A percentile compares a stretch with the other conserved stretches of the same genome.
These are phyloP conservation scores for Sprattus sprattus DNA, from an alignment of 2,113 vertebrate species.

Conservation along the genomic window DNA sequence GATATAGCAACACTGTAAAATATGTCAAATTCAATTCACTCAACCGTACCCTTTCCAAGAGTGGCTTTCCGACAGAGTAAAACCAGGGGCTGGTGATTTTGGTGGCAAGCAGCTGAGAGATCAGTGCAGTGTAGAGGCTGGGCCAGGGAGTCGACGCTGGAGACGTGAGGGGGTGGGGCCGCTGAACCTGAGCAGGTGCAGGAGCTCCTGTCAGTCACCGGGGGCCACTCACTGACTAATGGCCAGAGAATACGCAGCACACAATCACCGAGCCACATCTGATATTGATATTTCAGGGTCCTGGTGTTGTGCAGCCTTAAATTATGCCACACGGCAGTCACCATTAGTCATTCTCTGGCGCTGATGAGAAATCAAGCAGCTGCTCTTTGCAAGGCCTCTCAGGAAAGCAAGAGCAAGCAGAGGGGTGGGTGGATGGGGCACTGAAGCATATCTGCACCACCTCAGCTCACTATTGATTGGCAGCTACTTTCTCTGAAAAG, in stretches of 20 bases:
- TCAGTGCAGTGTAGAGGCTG: background rate
- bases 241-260: slow-evolving; percentile 22
- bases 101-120: background rate
- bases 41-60: background rate
- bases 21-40: background rate
- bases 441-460: slow-evolving; percentile 40
- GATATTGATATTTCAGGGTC: slow-evolving; percentile 47
- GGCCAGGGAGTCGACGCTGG: background rate
- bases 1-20: background rate
- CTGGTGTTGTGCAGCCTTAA: slow-evolving; percentile 17
- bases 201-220: background rate
- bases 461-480: background rate
- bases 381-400: slow-evolving; percentile 37
- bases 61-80: background rate
- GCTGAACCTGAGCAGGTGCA: slow-evolving; percentile 25
- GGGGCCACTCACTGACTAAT: slow-evolving; percentile 30
- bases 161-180: background rate
- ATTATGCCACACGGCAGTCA: slow-evolving; percentile 12
- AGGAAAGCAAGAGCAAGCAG: background rate
- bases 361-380: slow-evolving; percentile 63
- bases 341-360: slow-evolving; percentile 3
- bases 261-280: slow-evolving; percentile 41
- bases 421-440: slow-evolving; percentile 20
- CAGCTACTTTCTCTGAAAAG: slow-evolving; percentile 4
- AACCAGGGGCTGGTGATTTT: background rate